phyloP scores from a whole-genome alignment of 1,140 invertebrate species.

The Adoxophyes honmai region DNA sequence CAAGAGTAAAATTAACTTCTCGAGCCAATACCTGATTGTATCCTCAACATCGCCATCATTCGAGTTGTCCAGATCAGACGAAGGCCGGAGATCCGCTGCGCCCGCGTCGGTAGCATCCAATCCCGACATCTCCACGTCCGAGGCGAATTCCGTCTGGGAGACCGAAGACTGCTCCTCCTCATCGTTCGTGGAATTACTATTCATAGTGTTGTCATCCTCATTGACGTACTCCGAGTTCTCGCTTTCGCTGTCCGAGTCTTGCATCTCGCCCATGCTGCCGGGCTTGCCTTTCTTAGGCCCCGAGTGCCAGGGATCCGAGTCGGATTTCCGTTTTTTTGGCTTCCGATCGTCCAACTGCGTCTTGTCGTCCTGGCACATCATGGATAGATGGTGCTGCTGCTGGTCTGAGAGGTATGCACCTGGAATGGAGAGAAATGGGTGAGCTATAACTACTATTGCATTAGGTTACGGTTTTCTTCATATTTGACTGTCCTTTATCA shows the following conservation, averaged over 20 bases:
- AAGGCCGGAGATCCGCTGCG: slow-evolving; percentile 68
- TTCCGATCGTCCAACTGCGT: slow-evolving; percentile 52
- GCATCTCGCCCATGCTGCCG: slow-evolving; percentile 46
- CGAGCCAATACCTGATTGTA: slow-evolving; percentile 74
- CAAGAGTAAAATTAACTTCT: not conserved
- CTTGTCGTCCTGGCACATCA: slow-evolving; percentile 61
- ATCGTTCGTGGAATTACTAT: slow-evolving; percentile 75
- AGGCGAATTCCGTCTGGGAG: slow-evolving; percentile 79
- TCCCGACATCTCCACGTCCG: slow-evolving; percentile 81
- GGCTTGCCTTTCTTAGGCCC: slow-evolving; percentile 65
- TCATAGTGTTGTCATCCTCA: slow-evolving; percentile 70
- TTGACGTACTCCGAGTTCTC: slow-evolving; percentile 78
- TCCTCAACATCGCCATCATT: slow-evolving; percentile 79
- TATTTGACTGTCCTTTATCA: no score
- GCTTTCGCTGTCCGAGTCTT: slow-evolving; percentile 82
- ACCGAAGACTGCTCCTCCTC: slow-evolving; percentile 75
- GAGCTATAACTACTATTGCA: no score
- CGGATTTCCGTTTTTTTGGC: slow-evolving; percentile 70
- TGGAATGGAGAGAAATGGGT: slow-evolving; percentile 24
- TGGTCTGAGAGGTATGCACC: slow-evolving; percentile 70
- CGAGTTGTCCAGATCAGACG: slow-evolving; percentile 80
- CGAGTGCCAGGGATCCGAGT: slow-evolving; percentile 48
- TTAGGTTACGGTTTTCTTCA: no score
- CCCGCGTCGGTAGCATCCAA: slow-evolving; percentile 79
- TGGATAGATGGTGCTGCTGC: slow-evolving; percentile 61